Evolutionary conservation across 2,888 invertebrate species (phyloP).

Genomic region (Pinctada fucata): DNA sequence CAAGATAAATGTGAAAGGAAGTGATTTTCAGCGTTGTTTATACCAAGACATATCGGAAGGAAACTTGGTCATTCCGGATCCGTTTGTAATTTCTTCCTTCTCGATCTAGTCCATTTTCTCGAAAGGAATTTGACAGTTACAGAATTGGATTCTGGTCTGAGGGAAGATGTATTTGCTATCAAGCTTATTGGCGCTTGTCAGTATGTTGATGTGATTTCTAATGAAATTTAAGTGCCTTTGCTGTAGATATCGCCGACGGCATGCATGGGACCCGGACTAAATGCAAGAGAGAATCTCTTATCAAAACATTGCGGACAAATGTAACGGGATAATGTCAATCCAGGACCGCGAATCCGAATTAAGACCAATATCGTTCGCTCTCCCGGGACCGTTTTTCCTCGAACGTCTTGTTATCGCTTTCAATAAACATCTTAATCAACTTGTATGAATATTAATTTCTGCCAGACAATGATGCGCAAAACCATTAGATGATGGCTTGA

Average conservation of each 20-base stretch:
- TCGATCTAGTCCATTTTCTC: slow-evolving; percentile 52
- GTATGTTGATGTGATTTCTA: slow-evolving; percentile 27
- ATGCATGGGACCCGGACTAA: background rate
- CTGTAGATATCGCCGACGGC: background rate
- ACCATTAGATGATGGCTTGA: slow-evolving; percentile 34
- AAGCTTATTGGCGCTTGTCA: slow-evolving; percentile 5
- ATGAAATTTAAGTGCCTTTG: slow-evolving; percentile 17
- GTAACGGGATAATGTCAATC: background rate
- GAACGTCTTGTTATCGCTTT: background rate
- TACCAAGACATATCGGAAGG: slow-evolving; percentile 57
- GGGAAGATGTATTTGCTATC: slow-evolving; percentile 8
- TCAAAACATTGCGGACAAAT: slow-evolving; percentile 4
- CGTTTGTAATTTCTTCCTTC: slow-evolving; percentile 65
- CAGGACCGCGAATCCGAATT: background rate
- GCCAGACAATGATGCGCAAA: slow-evolving; percentile 26
- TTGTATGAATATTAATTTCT: slow-evolving; percentile 21
- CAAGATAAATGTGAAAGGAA: slow-evolving; percentile 29
- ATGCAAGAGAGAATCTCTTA: background rate
- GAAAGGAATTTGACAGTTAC: slow-evolving; percentile 64
- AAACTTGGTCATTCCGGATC: slow-evolving; percentile 50
- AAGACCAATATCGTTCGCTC: background rate
- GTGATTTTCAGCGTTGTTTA: slow-evolving; percentile 45
- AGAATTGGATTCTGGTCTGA: slow-evolving; percentile 66
- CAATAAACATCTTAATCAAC: slow-evolving; percentile 22
- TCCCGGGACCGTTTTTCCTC: background rate